These are phyloP conservation scores for Nomia melanderi DNA, from an alignment of 1,140 invertebrate species.

Conservation along the genomic window DNA sequence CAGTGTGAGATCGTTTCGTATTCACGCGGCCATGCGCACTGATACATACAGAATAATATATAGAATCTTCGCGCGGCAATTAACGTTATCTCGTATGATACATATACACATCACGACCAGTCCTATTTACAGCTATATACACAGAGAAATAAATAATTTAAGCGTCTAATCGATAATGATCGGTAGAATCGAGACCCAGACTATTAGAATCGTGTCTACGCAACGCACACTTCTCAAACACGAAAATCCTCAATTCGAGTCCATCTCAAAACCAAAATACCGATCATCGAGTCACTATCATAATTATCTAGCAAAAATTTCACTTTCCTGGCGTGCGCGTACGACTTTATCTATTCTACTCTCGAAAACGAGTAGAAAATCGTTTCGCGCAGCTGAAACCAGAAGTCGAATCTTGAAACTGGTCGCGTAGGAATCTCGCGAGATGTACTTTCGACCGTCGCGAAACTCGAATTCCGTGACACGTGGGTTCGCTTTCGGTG, in stretches of 20 bases:
- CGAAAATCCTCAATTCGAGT: slow-evolving; percentile 34
- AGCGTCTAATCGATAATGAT: slow-evolving; percentile 34
- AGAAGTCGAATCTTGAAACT: neutral
- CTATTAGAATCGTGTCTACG: slow-evolving; percentile 20
- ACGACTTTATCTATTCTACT: neutral
- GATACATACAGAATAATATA: slow-evolving; percentile 26
- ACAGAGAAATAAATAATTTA: slow-evolving; percentile 72
- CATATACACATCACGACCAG: slow-evolving; percentile 58
- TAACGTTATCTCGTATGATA: slow-evolving; percentile 62
- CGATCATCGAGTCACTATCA: neutral
- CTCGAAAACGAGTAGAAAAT: slow-evolving; percentile 14
- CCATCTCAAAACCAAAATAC: neutral
- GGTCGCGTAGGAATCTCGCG: neutral
- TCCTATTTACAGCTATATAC: slow-evolving; percentile 76
- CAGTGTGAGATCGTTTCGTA: slow-evolving; percentile 61
- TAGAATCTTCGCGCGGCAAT: slow-evolving; percentile 46
- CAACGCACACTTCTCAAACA: slow-evolving; percentile 25
- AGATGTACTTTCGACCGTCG: too few species aligned
- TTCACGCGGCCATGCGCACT: slow-evolving; percentile 30
- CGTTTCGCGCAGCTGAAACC: slow-evolving; percentile 9
- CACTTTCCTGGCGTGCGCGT: too few species aligned
- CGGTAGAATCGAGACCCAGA: neutral
- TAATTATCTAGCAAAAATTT: neutral
- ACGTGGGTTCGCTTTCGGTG: neutral
- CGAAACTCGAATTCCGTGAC: neutral